Evolutionary conservation across 2,888 invertebrate genomes (phyloP).

Genomic region (Diarsia mendica): DNA sequence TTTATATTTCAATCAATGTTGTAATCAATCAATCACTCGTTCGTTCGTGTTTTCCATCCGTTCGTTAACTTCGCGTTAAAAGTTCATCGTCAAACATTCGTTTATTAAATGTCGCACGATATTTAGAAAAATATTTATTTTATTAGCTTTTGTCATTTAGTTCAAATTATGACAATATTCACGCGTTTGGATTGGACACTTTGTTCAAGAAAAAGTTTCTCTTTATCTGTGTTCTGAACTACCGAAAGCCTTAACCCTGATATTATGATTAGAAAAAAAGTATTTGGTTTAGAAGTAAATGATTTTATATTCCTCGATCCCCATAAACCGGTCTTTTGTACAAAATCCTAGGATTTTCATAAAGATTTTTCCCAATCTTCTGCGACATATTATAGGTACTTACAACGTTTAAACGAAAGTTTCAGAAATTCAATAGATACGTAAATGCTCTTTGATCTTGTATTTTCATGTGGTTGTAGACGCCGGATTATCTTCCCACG

Average conservation of each 20-base stretch:
- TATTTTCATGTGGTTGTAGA: constrained; percentile 40
- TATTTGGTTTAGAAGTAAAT: no score
- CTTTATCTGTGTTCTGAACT: no score
- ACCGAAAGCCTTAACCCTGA: no score
- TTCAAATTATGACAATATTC: no score
- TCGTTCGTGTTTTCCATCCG: constrained; percentile 44
- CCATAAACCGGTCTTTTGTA: not conserved
- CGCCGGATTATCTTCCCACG: constrained; percentile 20
- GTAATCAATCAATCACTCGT: constrained; percentile 58
- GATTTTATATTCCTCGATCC: not conserved
- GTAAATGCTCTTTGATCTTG: constrained; percentile 36
- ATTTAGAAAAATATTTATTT: no score
- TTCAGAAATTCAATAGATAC: constrained; percentile 36
- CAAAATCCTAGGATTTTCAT: not conserved
- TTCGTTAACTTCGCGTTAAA: constrained; percentile 58
- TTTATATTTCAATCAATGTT: constrained; percentile 59
- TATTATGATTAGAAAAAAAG: no score
- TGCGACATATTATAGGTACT: not conserved
- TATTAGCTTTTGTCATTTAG: no score
- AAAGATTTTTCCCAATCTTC: not conserved
- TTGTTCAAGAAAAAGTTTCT: no score
- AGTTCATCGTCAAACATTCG: constrained; percentile 49
- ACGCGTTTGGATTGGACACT: no score
- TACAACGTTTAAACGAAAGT: constrained; percentile 7
- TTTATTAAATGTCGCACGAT: not conserved